These are phyloP conservation scores for Phaethon lepturus DNA, from an alignment of 2,113 vertebrate species.

Conservation along the genomic window DNA sequence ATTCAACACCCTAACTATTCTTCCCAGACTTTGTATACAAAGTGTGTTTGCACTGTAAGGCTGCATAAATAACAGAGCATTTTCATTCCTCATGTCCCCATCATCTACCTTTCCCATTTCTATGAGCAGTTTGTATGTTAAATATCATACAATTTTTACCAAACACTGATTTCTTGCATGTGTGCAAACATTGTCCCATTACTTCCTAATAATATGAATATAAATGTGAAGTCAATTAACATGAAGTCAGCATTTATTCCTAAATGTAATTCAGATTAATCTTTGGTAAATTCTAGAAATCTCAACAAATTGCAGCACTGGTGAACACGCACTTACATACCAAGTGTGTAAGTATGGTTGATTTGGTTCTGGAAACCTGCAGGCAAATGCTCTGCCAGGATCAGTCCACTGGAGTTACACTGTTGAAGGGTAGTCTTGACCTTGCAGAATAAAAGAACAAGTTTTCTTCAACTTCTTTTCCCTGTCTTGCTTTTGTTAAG, in stretches of 20 bases:
- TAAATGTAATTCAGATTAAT: not conserved
- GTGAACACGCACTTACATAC: not conserved
- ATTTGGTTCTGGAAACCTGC: not conserved
- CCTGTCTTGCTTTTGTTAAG: not conserved
- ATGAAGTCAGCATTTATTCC: not conserved
- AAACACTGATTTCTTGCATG: not conserved
- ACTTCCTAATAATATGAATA: not conserved
- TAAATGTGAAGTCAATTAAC: not conserved
- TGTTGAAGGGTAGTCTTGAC: not conserved
- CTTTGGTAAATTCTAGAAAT: not conserved
- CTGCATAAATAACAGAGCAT: not conserved
- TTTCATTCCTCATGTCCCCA: not conserved
- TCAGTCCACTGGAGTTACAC: not conserved
- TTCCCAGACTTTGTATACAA: not conserved
- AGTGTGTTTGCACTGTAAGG: not conserved
- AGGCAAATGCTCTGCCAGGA: not conserved
- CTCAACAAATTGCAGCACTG: not conserved
- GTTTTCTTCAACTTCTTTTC: not conserved
- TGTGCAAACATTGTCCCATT: not conserved
- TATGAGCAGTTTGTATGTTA: not conserved
- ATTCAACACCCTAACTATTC: not conserved
- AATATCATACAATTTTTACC: not conserved
- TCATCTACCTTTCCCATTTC: not conserved
- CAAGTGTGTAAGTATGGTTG: not conserved
- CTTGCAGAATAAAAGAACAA: not conserved